These are phyloP conservation scores for Plutella xylostella DNA, from an alignment of 2,888 invertebrate species.

Conservation along the genomic window DNA sequence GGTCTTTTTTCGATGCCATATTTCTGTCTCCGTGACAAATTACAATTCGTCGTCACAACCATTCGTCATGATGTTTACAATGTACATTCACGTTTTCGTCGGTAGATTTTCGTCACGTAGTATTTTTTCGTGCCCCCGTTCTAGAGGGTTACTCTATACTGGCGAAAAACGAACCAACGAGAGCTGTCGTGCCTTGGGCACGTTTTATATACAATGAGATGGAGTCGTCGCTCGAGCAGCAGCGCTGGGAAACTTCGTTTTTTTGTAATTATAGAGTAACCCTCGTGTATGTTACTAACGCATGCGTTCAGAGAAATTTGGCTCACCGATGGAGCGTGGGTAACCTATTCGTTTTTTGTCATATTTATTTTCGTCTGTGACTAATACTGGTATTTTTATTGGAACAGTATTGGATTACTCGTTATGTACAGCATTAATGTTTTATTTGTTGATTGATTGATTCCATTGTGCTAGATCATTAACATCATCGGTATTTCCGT, in stretches of 20 bases:
- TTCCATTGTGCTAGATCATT: no score
- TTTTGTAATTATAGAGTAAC: no score
- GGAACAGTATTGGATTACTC: conserved; percentile 45
- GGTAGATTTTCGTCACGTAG: conserved; percentile 25
- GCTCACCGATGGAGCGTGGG: conserved; percentile 41
- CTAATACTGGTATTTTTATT: conserved; percentile 54
- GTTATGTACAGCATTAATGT: background rate
- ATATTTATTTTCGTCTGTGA: conserved; percentile 49
- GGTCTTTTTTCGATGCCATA: no score
- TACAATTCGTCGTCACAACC: conserved; percentile 1
- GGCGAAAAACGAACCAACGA: no score
- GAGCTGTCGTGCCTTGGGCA: no score
- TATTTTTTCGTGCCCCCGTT: no score
- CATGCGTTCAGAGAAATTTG: conserved; percentile 25
- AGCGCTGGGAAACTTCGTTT: no score
- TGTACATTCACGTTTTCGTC: conserved; percentile 19
- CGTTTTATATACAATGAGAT: no score
- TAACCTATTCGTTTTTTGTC: conserved; percentile 32
- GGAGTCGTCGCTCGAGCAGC: no score
- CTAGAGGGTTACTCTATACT: no score
- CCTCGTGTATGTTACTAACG: background rate
- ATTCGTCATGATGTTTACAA: conserved; percentile 29
- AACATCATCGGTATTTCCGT: no score
- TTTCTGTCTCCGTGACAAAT: conserved; percentile 1
- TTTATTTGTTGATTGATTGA: background rate